Evolutionary conservation across 1,140 invertebrate species (phyloP), one percentile per base, ranked within the genome.

Genomic region (Calephelis virginiensis): DNA sequence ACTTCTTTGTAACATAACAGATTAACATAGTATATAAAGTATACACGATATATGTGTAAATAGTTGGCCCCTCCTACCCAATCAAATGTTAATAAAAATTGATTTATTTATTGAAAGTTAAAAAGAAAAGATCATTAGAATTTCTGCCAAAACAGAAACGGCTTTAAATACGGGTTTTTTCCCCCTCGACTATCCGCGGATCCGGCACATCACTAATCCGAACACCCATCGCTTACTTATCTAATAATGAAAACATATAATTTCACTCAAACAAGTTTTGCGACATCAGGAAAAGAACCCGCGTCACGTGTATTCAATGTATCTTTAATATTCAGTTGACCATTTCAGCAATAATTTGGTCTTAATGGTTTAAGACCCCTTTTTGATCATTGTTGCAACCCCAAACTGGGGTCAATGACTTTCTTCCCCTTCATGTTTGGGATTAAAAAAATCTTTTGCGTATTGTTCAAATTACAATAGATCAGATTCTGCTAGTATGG

Each of bases 351-450:
- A 79, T 79, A 85, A 86, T 87, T 83, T 75, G 75, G 80, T 50
- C 73, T 76, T 88, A 82, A 86, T 85, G 75, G 77, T 68, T 73
- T 65, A 81, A 78, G 80, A 78, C 85, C 86, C 85, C 78, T 81
- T 84, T 85, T 80, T 73, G 76, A 80, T 80, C 77, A 88, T 88
- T 87, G 80, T 89, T 83, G 78, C 69, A 69, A 70, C 70, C 74
- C 78, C 81, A 82, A 80, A 77, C 75, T 80, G 81, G 66, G 87
- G 85, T 90, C 85, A 78, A 85, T 90, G 87, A 90, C 87, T 86
- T 85, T 83, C 80, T 81, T 77, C 85, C 83, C 85, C 79, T 78
- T 81, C 70, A 68, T 81, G 72, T 82, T 86, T 82, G 71, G 71
- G 78, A 85, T 84, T 87, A 80, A 80, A 78, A 75, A 73, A 71